Percentiles rank a stretch among this genome's conserved stretches.
Evolutionary conservation across 1,140 invertebrate species (phyloP).

Genomic region (Pseudachorutes palmiensis): DNA sequence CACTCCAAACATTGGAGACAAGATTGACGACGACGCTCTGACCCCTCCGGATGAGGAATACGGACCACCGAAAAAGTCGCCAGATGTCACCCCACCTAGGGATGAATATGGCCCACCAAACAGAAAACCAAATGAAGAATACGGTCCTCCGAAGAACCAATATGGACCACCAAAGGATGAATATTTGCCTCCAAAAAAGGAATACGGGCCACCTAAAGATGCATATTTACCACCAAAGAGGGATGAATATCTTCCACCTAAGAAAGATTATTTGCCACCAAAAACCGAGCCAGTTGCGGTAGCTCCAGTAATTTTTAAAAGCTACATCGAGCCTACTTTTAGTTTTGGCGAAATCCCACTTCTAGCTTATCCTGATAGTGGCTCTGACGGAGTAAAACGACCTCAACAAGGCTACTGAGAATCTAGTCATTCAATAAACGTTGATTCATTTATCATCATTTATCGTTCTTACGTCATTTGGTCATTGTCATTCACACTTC

Average conservation of each 20-base stretch:
- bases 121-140: background rate
- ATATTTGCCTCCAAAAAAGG: background rate
- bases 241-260: background rate
- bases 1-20: background rate
- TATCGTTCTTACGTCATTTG: background rate
- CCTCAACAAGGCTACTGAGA: background rate
- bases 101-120: background rate
- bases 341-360: conserved; percentile 3
- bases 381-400: background rate
- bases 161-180: background rate
- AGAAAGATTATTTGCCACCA: background rate
- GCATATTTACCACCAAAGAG: background rate
- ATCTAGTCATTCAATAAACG: no score
- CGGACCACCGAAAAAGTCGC: no score
- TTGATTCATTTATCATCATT: no score
- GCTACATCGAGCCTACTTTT: background rate
- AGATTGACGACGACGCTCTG: background rate
- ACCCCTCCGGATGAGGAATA: background rate
- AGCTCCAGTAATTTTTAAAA: background rate
- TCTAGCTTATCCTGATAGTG: background rate
- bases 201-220: background rate
- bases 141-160: background rate
- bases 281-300: background rate
- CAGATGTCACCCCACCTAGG: background rate
- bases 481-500: background rate